Evolutionary conservation across 2,888 invertebrate genomes (phyloP), one percentile per base, ranked within the genome.

Genomic region (Caenorhabditis sp.): DNA sequence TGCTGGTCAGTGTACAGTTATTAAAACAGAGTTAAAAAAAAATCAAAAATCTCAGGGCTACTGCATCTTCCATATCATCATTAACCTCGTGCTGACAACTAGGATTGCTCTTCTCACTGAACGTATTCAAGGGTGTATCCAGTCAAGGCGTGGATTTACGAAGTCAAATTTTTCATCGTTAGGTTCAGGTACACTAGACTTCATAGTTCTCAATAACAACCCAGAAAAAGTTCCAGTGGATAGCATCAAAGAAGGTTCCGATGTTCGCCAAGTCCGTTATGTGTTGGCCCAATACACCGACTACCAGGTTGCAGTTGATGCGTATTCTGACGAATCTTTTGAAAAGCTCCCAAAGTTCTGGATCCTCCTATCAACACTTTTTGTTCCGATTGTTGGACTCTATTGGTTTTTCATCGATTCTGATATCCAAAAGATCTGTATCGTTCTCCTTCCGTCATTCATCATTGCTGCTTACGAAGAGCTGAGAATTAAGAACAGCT

Each of bases 381-480:
- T 77, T 2, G 14, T 68, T 12, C 68, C 76, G 6, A 26, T 59
- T 19, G 16, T 31, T 6, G 8, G 16, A 8, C 1, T 22, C 22
- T 77, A 77, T 41, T 69, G 69, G 63, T 63, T 28, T 35, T 77
- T 68, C 7, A 22, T 77, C 16, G 70, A 77, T 70, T n/a, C 31
- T 1, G 44, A 26, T 38, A 41, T 41, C 47, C 58, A 31, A 3
- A 41, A 38, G 8, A 44, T 75, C 14, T 28, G 26, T 14, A 14
- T 63, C 24, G 16, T 47, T 4, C 12, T 66, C 16, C 35, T 56
- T 12, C 75, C 75, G 1, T 26, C 75, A 4, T 14, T 75, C 44
- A 0, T 47, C 14, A 35, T 47, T 14, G 56, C 66, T 14, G 56
- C 64, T 26, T 19, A 41, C n/a, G 75, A 75, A 41, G 64, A 74